Evolutionary conservation across 2,113 vertebrate species (phyloP), one percentile per base, ranked within the genome.

Genomic region (Polypterus bichir): DNA sequence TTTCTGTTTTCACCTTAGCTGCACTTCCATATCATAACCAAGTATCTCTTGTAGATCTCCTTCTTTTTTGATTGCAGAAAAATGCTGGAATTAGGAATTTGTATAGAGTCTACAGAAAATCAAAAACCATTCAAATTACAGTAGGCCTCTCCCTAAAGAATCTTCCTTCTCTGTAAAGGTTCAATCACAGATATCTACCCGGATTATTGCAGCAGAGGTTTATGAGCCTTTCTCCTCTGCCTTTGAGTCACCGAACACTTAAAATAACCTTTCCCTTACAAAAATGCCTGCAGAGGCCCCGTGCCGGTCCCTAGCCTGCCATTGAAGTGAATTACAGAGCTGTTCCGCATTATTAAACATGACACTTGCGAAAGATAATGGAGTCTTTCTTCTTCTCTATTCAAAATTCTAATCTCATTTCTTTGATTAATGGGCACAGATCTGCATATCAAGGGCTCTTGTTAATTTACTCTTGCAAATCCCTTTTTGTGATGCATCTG

Each of bases 391-490:
- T 84, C 84, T 81, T 86, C 83, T 86, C 82, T 80, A 85, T 88
- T 88, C 81, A 81, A 82, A 85, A 87, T 81, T 78, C 81, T 87
- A 83, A 88, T 88, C 85, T 83, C 79, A 84, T 86, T 84, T 80
- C 85, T 87, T 83, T 88, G 86, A 88, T 88, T 87, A 86, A 85
- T 79, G 79, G 77, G 72, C 71, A 65, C 64, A 79, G 72, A 85
- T 87, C 84, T 86, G 81, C 85, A 86, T 87, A 83, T 88, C 85
- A 87, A 87, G 83, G 80, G 79, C 76, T 79, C 74, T 79, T 77
- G 70, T 83, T 81, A 81, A 82, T 84, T 85, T 83, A 80, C 80
- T 84, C 73, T 77, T 63, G 73, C 69, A 67, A 66, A 76, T 60
- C 64, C 74, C 67, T 74, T 72, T 81, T 71, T 77, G 73, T 69